phyloP scores from a whole-genome alignment of 2,113 vertebrate species.

The Hippocampus comes region DNA sequence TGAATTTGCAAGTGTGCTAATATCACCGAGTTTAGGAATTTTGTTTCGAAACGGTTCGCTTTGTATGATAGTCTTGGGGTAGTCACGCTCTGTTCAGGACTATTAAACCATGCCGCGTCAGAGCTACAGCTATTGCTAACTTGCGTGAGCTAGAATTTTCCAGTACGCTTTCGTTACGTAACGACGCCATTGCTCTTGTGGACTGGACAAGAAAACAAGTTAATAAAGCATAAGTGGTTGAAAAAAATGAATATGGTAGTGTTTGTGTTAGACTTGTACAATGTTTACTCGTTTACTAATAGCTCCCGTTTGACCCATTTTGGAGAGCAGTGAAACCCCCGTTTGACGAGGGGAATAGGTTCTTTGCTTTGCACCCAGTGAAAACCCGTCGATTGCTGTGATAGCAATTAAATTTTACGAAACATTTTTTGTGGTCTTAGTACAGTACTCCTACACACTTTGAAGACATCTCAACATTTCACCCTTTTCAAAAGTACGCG shows the following conservation, averaged over 20 bases:
- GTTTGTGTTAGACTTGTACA: too few relatives aligned
- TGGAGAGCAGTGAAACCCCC: too few relatives aligned
- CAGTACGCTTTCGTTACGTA: slow-evolving; percentile 11
- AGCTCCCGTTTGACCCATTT: too few relatives aligned
- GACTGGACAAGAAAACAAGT: slow-evolving; percentile 13
- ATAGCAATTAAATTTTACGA: too few relatives aligned
- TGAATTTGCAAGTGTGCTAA: not conserved
- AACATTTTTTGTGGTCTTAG: not conserved
- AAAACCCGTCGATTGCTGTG: too few relatives aligned
- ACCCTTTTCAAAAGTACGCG: too few relatives aligned
- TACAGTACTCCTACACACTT: not conserved
- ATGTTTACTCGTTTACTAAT: too few relatives aligned
- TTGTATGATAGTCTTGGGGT: not conserved
- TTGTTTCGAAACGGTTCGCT: not conserved
- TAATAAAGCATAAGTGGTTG: too few relatives aligned
- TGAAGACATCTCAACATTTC: not conserved
- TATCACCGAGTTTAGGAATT: not conserved
- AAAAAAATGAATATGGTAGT: too few relatives aligned
- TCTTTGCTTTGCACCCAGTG: too few relatives aligned
- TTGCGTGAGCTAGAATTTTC: slow-evolving; percentile 44
- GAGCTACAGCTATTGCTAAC: not conserved
- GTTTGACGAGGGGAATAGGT: too few relatives aligned
- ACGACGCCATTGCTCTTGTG: not conserved
- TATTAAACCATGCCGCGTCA: not conserved
- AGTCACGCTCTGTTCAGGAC: not conserved